Evolutionary conservation across 2,888 invertebrate genomes (phyloP).

Genomic region (Didymodactylos carnosus): DNA sequence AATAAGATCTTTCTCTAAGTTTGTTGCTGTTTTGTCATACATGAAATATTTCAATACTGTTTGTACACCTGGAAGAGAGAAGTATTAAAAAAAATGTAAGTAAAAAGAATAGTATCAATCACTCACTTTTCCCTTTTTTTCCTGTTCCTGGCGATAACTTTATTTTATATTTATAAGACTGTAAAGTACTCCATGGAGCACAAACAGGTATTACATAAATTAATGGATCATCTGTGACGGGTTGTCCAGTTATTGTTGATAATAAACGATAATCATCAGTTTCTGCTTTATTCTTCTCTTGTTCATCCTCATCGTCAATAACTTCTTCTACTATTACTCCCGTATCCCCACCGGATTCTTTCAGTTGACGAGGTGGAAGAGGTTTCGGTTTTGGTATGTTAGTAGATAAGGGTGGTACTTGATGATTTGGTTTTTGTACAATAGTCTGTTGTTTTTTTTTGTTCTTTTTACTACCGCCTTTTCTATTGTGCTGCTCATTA

Average conservation of each 20-base stretch:
- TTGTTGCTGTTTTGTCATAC: slow-evolving; percentile 2
- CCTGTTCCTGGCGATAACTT: neutral
- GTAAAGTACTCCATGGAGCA: slow-evolving; percentile 10
- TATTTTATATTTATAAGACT: slow-evolving; percentile 9
- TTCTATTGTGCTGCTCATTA: too few species aligned
- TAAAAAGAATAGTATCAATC: neutral
- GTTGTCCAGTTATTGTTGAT: slow-evolving; percentile 8
- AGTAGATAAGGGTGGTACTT: too few species aligned
- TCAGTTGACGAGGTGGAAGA: neutral
- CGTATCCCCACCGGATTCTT: neutral
- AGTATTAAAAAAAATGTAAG: neutral
- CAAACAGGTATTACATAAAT: slow-evolving; percentile 12
- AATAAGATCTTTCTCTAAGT: slow-evolving; percentile 9
- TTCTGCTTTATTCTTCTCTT: neutral
- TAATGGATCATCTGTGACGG: slow-evolving; percentile 8
- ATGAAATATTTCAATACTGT: slow-evolving; percentile 7
- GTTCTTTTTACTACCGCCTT: too few species aligned
- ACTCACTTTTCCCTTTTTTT: neutral
- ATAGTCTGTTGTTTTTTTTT: neutral
- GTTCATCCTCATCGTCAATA: neutral
- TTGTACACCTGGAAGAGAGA: slow-evolving; percentile 1
- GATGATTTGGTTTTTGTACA: neutral
- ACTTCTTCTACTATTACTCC: neutral
- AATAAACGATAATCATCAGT: neutral
- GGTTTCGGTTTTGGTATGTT: too few species aligned